Percentiles rank a stretch among this genome's conserved stretches.
Evolutionary conservation across 2,113 vertebrate species (phyloP).

Genomic region (Hippocampus mohnikei): DNA sequence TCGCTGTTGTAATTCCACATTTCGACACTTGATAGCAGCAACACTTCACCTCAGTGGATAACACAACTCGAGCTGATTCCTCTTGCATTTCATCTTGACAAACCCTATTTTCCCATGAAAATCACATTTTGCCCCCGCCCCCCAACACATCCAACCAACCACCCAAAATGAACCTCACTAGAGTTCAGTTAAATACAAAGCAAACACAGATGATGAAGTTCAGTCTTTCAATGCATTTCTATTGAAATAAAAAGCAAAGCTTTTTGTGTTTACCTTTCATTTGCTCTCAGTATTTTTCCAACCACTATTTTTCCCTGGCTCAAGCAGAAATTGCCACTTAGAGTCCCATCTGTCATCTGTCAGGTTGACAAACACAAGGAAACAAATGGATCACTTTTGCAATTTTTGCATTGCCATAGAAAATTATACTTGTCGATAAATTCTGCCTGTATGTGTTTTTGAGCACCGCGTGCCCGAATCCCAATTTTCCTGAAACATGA

Average conservation of each 20-base stretch:
- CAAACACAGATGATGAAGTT: neutral
- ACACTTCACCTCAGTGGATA: neutral
- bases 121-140: neutral
- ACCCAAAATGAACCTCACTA: neutral
- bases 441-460: neutral
- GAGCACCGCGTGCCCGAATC: neutral
- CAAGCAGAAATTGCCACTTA: neutral
- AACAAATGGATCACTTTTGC: neutral
- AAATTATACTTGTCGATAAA: neutral
- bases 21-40: conserved; percentile 39
- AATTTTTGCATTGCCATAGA: neutral
- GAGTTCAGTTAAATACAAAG: neutral
- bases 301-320: conserved; percentile 7
- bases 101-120: neutral
- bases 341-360: conserved; percentile 10
- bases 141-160: too few species aligned
- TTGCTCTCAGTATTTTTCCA: conserved; percentile 1
- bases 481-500: neutral
- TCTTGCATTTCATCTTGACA: neutral
- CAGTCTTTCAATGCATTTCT: neutral
- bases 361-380: conserved; percentile 4
- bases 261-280: neutral
- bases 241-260: neutral
- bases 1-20: neutral
- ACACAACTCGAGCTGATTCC: neutral